Conservation (phyloP, 2,888 invertebrate species). For the Serripes groenlandicus region DNA sequence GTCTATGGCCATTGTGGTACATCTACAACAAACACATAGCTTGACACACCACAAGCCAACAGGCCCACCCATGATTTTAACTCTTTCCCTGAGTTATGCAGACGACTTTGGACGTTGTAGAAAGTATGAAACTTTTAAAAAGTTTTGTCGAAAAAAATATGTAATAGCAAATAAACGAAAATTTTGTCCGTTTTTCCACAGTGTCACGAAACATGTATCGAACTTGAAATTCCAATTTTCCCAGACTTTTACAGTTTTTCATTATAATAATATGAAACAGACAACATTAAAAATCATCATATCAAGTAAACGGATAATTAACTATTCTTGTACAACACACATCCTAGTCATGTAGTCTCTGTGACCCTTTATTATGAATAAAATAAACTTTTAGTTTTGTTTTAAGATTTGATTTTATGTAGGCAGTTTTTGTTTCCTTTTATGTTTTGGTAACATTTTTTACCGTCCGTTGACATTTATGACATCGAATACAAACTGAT, state of each 20-base stretch:
- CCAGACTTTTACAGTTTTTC: too few relatives aligned
- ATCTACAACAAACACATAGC: not conserved
- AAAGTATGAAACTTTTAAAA: too few relatives aligned
- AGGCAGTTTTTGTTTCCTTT: not conserved
- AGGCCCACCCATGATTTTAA: constrained; percentile 9
- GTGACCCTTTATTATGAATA: not conserved
- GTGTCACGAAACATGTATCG: too few relatives aligned
- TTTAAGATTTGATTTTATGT: constrained; percentile 16
- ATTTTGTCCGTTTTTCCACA: too few relatives aligned
- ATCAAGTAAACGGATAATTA: constrained; percentile 53
- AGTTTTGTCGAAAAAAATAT: too few relatives aligned
- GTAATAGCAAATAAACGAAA: too few relatives aligned
- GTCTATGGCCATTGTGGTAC: too few relatives aligned
- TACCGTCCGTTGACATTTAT: constrained; percentile 17
- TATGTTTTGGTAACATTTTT: not conserved
- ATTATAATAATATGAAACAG: too few relatives aligned
- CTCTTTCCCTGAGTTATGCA: not conserved
- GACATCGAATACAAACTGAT: not conserved
- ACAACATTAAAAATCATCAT: too few relatives aligned
- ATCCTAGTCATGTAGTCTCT: constrained; percentile 51
- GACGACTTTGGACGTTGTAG: too few relatives aligned
- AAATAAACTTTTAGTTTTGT: not conserved
- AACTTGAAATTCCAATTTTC: too few relatives aligned
- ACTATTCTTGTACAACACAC: constrained; percentile 62
- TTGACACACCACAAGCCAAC: not conserved